These are phyloP conservation scores for Fabriciana adippe DNA, from an alignment of 2,888 invertebrate species.

Conservation along the genomic window DNA sequence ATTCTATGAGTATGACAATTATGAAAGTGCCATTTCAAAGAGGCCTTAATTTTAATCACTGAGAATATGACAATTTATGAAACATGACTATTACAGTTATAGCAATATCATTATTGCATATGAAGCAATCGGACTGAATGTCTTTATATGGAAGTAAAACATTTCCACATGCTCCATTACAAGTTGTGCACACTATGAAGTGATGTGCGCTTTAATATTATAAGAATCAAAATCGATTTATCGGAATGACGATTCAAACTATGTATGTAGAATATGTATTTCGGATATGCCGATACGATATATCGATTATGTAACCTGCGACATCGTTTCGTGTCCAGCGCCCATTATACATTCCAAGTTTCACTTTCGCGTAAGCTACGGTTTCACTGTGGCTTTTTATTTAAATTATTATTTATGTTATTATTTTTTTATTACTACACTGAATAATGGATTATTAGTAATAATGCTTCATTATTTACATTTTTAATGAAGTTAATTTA, in stretches of 20 bases:
- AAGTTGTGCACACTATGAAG: conserved; percentile 20
- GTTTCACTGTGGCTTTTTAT: conserved; percentile 53
- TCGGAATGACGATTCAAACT: conserved; percentile 51
- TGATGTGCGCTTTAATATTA: conserved; percentile 18
- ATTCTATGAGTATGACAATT: background rate
- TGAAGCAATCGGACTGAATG: conserved; percentile 38
- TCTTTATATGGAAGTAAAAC: conserved; percentile 28
- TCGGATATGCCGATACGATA: conserved; percentile 43
- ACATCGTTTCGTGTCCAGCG: conserved; percentile 57
- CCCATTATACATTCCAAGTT: conserved; percentile 62
- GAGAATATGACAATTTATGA: conserved; percentile 34
- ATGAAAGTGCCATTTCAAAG: conserved; percentile 17
- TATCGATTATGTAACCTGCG: conserved; percentile 60
- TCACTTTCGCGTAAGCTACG: conserved; percentile 77
- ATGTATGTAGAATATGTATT: conserved; percentile 57
- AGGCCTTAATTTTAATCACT: conserved; percentile 28
- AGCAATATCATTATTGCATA: conserved; percentile 37
- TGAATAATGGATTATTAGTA: background rate
- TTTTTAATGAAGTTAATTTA: too few relatives aligned
- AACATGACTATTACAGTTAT: conserved; percentile 43
- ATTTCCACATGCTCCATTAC: conserved; percentile 26
- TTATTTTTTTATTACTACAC: conserved; percentile 20
- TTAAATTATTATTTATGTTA: conserved; percentile 24
- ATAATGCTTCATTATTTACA: too few relatives aligned
- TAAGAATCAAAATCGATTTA: conserved; percentile 39